phyloP scores from a whole-genome alignment of 2,797 vertebrate species.

The Podargus strigoides region DNA sequence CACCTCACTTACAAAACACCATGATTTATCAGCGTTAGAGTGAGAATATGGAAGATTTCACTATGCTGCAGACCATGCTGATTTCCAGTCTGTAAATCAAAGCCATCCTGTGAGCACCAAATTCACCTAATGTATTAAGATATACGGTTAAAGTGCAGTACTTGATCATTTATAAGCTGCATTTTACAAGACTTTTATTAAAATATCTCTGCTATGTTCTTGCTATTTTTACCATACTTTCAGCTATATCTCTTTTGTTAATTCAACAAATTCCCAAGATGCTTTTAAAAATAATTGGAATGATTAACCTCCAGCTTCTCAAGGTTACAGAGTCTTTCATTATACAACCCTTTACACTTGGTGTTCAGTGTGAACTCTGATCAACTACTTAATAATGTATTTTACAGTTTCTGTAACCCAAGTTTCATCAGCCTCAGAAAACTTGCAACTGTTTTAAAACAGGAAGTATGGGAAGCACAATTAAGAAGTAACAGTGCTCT shows the following conservation, averaged over 20 bases:
- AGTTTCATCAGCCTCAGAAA: background rate
- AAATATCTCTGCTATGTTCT: background rate
- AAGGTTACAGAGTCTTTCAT: background rate
- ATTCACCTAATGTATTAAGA: background rate
- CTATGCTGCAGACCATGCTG: background rate
- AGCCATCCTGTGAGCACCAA: background rate
- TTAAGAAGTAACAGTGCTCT: background rate
- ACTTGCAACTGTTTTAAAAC: background rate
- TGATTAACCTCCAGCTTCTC: constrained; percentile 13
- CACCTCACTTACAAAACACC: background rate
- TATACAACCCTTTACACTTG: background rate
- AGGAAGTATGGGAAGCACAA: background rate
- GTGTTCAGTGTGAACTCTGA: background rate
- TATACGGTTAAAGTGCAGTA: background rate
- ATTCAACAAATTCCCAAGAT: background rate
- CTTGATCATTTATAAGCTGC: background rate
- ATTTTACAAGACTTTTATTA: constrained; percentile 6
- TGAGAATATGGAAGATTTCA: background rate
- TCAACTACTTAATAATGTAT: background rate
- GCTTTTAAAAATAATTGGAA: constrained; percentile 25
- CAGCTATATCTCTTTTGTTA: background rate
- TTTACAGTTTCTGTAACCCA: background rate
- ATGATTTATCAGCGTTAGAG: background rate
- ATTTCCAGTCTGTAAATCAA: background rate
- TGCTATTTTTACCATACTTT: background rate